Conservation (phyloP, 2,797 vertebrate species). For the Myotis vivesi region DNA sequence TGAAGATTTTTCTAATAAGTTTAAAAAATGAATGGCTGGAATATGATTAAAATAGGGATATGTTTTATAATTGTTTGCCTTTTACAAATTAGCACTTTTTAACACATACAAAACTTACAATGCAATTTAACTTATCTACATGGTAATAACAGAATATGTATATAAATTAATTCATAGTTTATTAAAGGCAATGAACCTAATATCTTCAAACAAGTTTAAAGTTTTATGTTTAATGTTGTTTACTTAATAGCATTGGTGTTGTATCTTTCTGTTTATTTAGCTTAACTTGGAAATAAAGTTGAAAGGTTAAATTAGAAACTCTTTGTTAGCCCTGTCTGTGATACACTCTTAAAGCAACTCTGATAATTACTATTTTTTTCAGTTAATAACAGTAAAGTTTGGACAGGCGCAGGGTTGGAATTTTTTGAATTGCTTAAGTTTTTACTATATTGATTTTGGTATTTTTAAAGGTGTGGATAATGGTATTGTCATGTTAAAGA, state of each 20-base stretch:
- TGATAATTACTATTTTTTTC: slow-evolving; percentile 21
- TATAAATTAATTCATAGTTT: not conserved
- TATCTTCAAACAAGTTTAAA: not conserved
- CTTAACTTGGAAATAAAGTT: not conserved
- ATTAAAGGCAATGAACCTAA: not conserved
- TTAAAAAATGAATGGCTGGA: not conserved
- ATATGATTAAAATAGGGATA: not conserved
- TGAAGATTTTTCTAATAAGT: not conserved
- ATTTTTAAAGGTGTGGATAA: not conserved
- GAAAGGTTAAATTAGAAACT: not conserved
- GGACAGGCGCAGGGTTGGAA: not conserved
- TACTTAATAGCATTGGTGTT: not conserved
- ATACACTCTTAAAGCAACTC: not conserved
- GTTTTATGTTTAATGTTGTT: not conserved
- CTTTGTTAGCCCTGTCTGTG: not conserved
- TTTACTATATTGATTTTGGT: slow-evolving; percentile 15
- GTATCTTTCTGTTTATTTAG: not conserved
- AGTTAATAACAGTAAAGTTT: not conserved
- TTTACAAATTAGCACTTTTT: not conserved
- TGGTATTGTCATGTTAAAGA: not conserved
- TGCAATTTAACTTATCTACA: not conserved
- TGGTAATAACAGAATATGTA: not conserved
- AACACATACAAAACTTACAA: not conserved
- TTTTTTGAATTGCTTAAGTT: not conserved
- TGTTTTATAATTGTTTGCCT: slow-evolving; percentile 34